phyloP scores from a whole-genome alignment of 2,888 invertebrate species.

The Drosophila pseudotakahashii region DNA sequence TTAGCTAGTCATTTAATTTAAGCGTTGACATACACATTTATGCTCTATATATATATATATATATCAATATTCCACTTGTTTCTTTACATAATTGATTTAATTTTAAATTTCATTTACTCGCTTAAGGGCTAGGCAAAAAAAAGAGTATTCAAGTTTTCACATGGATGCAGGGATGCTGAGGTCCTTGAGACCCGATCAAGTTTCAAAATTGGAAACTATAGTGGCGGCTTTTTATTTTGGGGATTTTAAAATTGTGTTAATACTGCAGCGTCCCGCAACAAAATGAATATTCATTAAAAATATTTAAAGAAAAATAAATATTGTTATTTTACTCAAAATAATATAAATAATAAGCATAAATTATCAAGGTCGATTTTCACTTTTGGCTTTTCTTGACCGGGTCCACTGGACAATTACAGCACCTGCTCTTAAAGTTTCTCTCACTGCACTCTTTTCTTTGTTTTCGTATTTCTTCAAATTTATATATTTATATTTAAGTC shows the following conservation, averaged over 20 bases:
- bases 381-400: constrained; percentile 28
- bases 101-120: constrained; percentile 37
- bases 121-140: constrained; percentile 51
- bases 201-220: constrained; percentile 5
- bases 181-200: constrained; percentile 55
- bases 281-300: background rate
- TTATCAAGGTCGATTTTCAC: background rate
- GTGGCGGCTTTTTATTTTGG: background rate
- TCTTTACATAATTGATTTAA: constrained; percentile 62
- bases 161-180: constrained; percentile 52
- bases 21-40: constrained; percentile 64
- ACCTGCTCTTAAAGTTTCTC: constrained; percentile 20
- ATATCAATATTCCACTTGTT: constrained; percentile 23
- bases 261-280: background rate
- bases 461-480: constrained; percentile 12
- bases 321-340: background rate
- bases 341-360: background rate
- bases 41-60: constrained; percentile 41
- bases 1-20: constrained; percentile 61
- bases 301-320: background rate
- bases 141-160: constrained; percentile 49
- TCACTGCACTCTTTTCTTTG: constrained; percentile 21
- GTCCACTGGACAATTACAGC: constrained; percentile 20
- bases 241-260: background rate
- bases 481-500: constrained; percentile 44